Evolutionary conservation across 2,888 invertebrate genomes (phyloP).

Genomic region (Erpobdella octoculata): DNA sequence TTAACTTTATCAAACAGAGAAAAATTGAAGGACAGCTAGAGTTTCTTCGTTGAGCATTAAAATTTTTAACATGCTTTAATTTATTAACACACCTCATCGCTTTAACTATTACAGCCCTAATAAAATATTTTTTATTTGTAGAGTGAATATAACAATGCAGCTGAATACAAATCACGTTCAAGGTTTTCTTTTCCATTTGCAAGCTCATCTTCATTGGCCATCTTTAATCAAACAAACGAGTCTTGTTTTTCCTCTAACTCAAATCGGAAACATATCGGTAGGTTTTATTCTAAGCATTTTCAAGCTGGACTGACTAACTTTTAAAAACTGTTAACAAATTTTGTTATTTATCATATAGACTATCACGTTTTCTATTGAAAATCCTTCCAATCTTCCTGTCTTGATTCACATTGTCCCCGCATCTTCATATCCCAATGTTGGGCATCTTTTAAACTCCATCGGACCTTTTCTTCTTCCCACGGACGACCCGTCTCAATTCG

Average conservation of each 20-base stretch:
- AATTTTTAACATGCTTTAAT: background rate
- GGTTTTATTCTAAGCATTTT: conserved; percentile 39
- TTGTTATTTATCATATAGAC: conserved; percentile 46
- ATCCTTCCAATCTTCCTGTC: conserved; percentile 65
- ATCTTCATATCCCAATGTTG: conserved; percentile 63
- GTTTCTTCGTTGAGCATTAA: background rate
- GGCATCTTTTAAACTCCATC: conserved; percentile 50
- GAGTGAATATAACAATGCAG: conserved; percentile 66
- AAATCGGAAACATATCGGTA: conserved; percentile 63
- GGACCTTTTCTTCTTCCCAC: background rate
- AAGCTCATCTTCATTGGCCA: conserved; percentile 66
- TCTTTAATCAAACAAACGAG: conserved; percentile 50
- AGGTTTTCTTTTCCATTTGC: conserved; percentile 62
- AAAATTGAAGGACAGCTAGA: background rate
- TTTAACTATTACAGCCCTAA: background rate
- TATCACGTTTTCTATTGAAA: conserved; percentile 63
- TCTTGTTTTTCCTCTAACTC: conserved; percentile 66
- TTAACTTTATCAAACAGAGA: no score
- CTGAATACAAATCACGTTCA: conserved; percentile 67
- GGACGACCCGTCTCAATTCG: background rate
- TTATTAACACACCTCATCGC: background rate
- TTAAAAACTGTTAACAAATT: background rate
- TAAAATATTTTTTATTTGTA: conserved; percentile 39
- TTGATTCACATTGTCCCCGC: conserved; percentile 69
- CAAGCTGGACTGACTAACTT: background rate